Percentiles rank a stretch among this genome's conserved stretches.
These are phyloP conservation scores for Homalodisca vitripennis DNA, from an alignment of 1,140 invertebrate genomes.

Conservation along the genomic window DNA sequence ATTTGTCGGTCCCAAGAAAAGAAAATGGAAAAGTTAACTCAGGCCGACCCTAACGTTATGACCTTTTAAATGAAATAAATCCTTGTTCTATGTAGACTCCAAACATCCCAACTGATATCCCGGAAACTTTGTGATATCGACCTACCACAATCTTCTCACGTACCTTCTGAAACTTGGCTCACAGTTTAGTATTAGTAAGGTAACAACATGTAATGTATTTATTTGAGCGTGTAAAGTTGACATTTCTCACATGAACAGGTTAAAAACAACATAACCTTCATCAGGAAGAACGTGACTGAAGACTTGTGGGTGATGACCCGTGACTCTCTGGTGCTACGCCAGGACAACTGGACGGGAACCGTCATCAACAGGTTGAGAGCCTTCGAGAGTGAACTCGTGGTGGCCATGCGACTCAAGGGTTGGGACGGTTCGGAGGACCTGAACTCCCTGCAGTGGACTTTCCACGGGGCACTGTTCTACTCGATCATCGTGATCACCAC, in stretches of 20 bases:
- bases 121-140: too few relatives aligned
- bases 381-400: constrained; percentile 80
- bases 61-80: too few relatives aligned
- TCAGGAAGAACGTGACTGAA: constrained; percentile 72
- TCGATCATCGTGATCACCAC: constrained; percentile 97
- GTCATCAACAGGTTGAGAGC: constrained; percentile 59
- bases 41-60: too few relatives aligned
- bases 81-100: too few relatives aligned
- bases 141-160: too few relatives aligned
- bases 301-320: constrained; percentile 77
- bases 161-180: too few relatives aligned
- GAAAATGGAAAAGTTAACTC: too few relatives aligned
- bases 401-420: constrained; percentile 83
- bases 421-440: constrained; percentile 88
- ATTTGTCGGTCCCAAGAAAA: too few relatives aligned
- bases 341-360: constrained; percentile 69
- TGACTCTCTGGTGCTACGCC: constrained; percentile 60
- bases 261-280: constrained; percentile 70
- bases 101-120: too few relatives aligned
- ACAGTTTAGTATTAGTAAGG: too few relatives aligned
- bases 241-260: constrained; percentile 54
- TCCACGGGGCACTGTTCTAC: constrained; percentile 90
- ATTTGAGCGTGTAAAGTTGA: neutral
- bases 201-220: too few relatives aligned
- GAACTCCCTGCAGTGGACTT: constrained; percentile 80